Base-by-base conservation (phyloP, 2,888 invertebrate genomes). In the Dichetophora obliterata region DNA sequence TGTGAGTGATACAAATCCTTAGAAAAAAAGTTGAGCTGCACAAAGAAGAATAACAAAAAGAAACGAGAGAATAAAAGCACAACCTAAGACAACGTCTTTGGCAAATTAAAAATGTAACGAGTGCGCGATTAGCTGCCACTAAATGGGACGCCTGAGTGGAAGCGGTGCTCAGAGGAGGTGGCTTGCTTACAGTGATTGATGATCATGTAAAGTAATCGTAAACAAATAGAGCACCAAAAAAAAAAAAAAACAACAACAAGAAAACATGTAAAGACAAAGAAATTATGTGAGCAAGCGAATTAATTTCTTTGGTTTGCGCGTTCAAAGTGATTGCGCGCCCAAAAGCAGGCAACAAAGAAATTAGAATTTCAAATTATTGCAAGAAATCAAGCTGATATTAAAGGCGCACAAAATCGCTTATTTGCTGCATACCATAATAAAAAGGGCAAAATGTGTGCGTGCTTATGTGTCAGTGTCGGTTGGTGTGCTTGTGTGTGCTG, bases 91-190 rank as follows among this genome's bases (percentile, higher is more conserved):
- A 31, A n/a, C 14, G 6, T 34, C 16, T 1, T 24, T n/a, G 34
- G 63, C 63, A 31, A 63, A 63, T 63, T 66, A 19, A 37, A 43
- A 66, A 66, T 66, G 34, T 43, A 66, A 43, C 43, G 65, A 37
- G 43, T 43, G 22, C 65, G 65, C 43, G 65, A 66, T 66, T 66
- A 66, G 43, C 65, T 19, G 37, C 19, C 37, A 11, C 27, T 24
- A 22, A 24, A 24, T 27, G 57, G 24, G 24, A 5, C 24, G 27
- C 57, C 57, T 43, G 19, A 24, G 57, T 27, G 24, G 24, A 14
- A 11, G 19, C 9, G 24, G 57, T 22, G 57, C 43, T 43, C 43
- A 43, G 11, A 11, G 43, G 43, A 0, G 24, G 3, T 27, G 6
- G 19, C 24, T 2, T 1, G 8, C 31, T 31, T 2, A 0, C 24